phyloP scores from a whole-genome alignment of 2,888 invertebrate genomes.

The Ceramica pisi region DNA sequence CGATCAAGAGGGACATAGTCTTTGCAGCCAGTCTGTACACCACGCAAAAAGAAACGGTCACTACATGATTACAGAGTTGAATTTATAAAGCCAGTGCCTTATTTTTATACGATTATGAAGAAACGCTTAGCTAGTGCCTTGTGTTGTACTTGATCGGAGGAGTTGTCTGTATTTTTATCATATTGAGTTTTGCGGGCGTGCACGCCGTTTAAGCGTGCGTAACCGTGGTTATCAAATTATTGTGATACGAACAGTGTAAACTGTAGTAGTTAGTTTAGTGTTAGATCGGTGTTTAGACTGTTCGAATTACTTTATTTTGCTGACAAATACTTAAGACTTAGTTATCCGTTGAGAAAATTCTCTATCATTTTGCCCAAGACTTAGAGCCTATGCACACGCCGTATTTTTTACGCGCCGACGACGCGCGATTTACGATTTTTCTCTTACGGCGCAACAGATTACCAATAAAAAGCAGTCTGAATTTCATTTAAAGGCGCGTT shows the following conservation, averaged over 20 bases:
- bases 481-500: too few relatives aligned
- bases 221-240: neutral
- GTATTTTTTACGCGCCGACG: too few relatives aligned
- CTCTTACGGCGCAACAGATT: too few relatives aligned
- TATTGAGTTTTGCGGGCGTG: neutral
- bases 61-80: constrained; percentile 53
- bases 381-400: too few relatives aligned
- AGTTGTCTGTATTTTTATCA: constrained; percentile 30
- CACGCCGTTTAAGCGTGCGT: neutral
- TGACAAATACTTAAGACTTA: neutral
- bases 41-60: constrained; percentile 81
- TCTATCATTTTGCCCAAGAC: neutral
- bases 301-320: constrained; percentile 6
- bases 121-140: constrained; percentile 34
- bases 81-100: constrained; percentile 26
- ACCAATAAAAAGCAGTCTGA: too few relatives aligned
- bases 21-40: constrained; percentile 99
- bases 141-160: constrained; percentile 7
- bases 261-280: constrained; percentile 2
- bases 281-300: neutral
- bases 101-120: constrained; percentile 7
- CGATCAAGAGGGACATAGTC: constrained; percentile 99
- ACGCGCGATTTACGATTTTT: too few relatives aligned
- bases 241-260: constrained; percentile 12
- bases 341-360: neutral